A percentile compares a stretch with the other conserved stretches of the same genome.
Evolutionary conservation across 2,113 vertebrate genomes (phyloP).

Genomic region (Toxotes jaculatrix): DNA sequence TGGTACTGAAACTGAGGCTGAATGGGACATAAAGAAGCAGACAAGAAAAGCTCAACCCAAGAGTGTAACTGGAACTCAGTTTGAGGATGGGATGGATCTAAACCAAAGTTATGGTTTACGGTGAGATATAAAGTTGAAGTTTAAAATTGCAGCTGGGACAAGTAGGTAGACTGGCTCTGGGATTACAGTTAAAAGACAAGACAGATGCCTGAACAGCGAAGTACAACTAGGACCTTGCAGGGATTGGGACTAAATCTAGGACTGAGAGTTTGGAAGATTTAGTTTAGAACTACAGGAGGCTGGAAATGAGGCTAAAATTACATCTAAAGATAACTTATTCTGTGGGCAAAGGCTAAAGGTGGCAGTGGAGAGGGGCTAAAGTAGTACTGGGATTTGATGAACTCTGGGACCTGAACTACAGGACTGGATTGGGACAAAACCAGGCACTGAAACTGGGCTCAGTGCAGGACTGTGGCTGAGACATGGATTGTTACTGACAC

Average conservation of each 20-base stretch:
- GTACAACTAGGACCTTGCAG: neutral
- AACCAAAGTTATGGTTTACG: neutral
- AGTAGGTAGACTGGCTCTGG: neutral
- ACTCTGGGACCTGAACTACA: neutral
- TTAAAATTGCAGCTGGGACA: neutral
- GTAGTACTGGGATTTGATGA: too few relatives aligned
- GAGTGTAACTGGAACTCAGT: conserved; percentile 43
- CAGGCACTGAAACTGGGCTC: too few relatives aligned
- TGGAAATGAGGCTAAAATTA: neutral
- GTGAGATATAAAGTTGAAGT: neutral
- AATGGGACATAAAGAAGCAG: conserved; percentile 11
- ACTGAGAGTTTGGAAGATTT: neutral
- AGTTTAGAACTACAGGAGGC: neutral
- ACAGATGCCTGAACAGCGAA: neutral
- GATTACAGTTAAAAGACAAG: neutral
- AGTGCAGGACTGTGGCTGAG: too few relatives aligned
- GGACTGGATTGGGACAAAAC: neutral
- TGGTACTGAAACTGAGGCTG: neutral
- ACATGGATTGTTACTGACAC: too few relatives aligned
- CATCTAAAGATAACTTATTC: neutral
- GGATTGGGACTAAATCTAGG: neutral
- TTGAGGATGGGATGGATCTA: neutral
- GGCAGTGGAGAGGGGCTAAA: too few relatives aligned
- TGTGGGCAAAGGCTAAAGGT: too few relatives aligned
- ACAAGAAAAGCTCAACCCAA: neutral